phyloP scores from a whole-genome alignment of 2,113 vertebrate genomes.

The Brachypteracias leptosomus region DNA sequence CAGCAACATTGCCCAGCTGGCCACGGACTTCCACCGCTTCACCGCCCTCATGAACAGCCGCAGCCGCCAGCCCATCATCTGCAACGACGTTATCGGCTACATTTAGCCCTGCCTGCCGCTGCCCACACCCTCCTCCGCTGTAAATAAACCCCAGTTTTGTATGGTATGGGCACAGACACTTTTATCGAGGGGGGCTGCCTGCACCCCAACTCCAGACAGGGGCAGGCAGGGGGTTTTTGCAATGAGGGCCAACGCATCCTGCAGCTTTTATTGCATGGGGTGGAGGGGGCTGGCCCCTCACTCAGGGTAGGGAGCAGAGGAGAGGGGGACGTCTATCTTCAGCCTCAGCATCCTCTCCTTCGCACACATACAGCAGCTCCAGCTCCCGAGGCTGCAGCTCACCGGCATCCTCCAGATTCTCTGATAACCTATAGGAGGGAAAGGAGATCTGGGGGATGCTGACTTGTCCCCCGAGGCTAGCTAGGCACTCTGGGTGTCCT shows the following conservation, averaged over 20 bases:
- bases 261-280: not conserved
- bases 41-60: constrained; percentile 91
- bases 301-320: constrained; percentile 55
- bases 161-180: fast-evolving
- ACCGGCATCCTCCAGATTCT: constrained; percentile 56
- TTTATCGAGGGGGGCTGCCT: not conserved
- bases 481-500: fast-evolving
- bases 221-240: not conserved
- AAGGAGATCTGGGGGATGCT: not conserved
- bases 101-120: constrained; percentile 63
- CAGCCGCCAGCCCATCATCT: constrained; percentile 96
- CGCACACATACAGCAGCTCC: constrained; percentile 76
- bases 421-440: constrained; percentile 68
- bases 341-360: constrained; percentile 78
- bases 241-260: not conserved
- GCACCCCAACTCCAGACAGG: fast-evolving
- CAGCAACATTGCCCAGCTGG: constrained; percentile 82
- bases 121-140: not conserved
- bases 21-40: constrained; percentile 86
- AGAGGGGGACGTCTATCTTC: constrained; percentile 55
- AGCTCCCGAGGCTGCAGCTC: constrained; percentile 64
- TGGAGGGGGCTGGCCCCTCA: fast-evolving
- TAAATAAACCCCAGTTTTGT: constrained; percentile 63
- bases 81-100: constrained; percentile 91
- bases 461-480: not conserved